Conservation (phyloP, 2,797 vertebrate genomes). For the Lophotriccus pileatus region DNA sequence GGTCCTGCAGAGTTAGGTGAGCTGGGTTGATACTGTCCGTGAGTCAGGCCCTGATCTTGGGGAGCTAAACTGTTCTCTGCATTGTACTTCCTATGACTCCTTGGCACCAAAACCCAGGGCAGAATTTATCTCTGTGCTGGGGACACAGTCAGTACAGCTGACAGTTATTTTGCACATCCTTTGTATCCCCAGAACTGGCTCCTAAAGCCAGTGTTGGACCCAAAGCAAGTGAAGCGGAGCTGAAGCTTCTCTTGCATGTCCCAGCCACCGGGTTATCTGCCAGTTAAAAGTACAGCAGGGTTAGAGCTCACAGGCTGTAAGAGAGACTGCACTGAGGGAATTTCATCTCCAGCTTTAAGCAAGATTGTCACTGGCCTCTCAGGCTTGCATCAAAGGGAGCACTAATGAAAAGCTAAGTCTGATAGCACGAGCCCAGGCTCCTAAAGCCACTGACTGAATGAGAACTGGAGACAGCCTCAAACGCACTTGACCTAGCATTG, state of each 20-base stretch:
- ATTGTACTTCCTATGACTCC: not conserved
- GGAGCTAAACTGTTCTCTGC: not conserved
- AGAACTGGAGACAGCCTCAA: not conserved
- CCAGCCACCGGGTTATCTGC: not conserved
- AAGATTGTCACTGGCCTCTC: not conserved
- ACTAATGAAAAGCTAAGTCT: not conserved
- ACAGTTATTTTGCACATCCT: not conserved
- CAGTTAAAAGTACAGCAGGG: not conserved
- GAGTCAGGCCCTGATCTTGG: not conserved
- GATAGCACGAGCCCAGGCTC: not conserved
- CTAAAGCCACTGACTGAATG: not conserved
- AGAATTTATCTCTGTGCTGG: not conserved
- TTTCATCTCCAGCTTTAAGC: not conserved
- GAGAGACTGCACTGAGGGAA: not conserved
- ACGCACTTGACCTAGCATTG: not conserved
- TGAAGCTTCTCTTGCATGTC: not conserved
- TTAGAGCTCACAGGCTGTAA: not conserved
- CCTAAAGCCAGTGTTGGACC: not conserved
- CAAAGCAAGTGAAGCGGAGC: not conserved
- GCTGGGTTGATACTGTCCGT: not conserved
- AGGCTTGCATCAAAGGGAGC: not conserved
- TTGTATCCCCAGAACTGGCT: not conserved
- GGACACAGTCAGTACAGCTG: not conserved
- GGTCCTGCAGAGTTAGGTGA: not conserved
- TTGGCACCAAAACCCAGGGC: not conserved